These are phyloP conservation scores for Erebia epiphron DNA, from an alignment of 2,888 invertebrate genomes.

Conservation along the genomic window DNA sequence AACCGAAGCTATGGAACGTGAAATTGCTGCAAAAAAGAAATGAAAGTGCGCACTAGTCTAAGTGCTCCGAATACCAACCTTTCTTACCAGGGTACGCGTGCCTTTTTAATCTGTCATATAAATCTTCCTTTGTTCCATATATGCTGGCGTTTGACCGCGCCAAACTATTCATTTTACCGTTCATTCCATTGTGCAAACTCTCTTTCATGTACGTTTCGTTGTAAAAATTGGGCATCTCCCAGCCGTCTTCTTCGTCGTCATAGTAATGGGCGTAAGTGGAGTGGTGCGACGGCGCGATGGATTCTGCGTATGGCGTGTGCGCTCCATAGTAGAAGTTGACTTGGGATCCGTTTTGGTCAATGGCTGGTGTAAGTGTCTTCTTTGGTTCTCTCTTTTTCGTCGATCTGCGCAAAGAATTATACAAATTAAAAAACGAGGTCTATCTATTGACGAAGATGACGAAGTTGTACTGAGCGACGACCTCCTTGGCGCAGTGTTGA, in stretches of 20 bases:
- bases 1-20: constrained; percentile 42
- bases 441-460: too few relatives aligned
- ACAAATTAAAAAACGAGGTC: too few relatives aligned
- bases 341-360: constrained; percentile 95
- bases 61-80: constrained; percentile 86
- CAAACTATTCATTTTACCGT: constrained; percentile 95
- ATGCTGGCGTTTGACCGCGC: constrained; percentile 96
- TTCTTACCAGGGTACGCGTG: constrained; percentile 97
- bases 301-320: constrained; percentile 96
- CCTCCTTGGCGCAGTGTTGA: too few relatives aligned
- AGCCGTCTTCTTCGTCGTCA: constrained; percentile 97
- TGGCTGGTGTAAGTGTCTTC: constrained; percentile 93
- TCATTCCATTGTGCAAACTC: constrained; percentile 92
- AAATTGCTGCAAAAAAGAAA: constrained; percentile 53
- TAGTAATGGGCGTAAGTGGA: constrained; percentile 98
- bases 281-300: constrained; percentile 97
- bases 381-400: constrained; percentile 94
- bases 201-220: constrained; percentile 98
- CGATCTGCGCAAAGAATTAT: constrained; percentile 78
- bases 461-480: too few relatives aligned
- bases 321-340: constrained; percentile 98
- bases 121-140: constrained; percentile 97
- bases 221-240: constrained; percentile 99
- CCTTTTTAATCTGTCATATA: constrained; percentile 96
- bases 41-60: constrained; percentile 66